Evolutionary conservation across 2,113 vertebrate genomes (phyloP), one percentile per base, ranked within the genome.

Genomic region (Chauna torquata): DNA sequence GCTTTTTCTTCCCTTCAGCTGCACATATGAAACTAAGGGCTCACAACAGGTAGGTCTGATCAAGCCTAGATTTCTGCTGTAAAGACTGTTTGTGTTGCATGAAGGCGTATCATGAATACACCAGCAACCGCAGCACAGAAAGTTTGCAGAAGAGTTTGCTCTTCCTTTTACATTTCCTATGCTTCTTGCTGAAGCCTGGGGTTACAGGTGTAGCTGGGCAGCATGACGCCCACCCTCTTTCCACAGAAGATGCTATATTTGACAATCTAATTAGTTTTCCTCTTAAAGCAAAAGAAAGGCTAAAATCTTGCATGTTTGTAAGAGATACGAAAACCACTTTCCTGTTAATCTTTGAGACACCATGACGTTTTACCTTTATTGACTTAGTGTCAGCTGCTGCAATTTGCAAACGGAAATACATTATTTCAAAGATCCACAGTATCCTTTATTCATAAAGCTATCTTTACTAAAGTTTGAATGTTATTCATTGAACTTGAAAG

Each of bases 21-120:
- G 27, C 27, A 40, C 50, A 1, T 4, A 11, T 2, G 5, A 13
- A 65, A 28, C 42, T 9, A 23, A n/a, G n/a, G 30, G 57, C 50
- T 23, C 15, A 11, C 15, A 11, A 6, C 7, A 13, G 38, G 32
- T 17, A 12, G 34, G 15, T 47, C 47, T 18, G 42, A 9, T 7
- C 24, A 11, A 3, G 0, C 1, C 34, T 6, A 10, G 20, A 5
- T 8, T 36, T 57, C 72, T 49, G n/a, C 55, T 6, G 6, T 6
- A 8, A 16, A 7, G 34, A 11, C 11, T 1, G 12, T 10, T 16
- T 2, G 12, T 12, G 0, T 4, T 4, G 20, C 7, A 5, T 2
- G 34, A 54, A 47, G 19, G 34, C 1, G 2, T 8, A 16, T 16
- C 58, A 3, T 1, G 9, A n/a, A 10, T 1, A 14, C 24, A 47